phyloP scores from a whole-genome alignment of 2,888 invertebrate species.

The Empis livida region DNA sequence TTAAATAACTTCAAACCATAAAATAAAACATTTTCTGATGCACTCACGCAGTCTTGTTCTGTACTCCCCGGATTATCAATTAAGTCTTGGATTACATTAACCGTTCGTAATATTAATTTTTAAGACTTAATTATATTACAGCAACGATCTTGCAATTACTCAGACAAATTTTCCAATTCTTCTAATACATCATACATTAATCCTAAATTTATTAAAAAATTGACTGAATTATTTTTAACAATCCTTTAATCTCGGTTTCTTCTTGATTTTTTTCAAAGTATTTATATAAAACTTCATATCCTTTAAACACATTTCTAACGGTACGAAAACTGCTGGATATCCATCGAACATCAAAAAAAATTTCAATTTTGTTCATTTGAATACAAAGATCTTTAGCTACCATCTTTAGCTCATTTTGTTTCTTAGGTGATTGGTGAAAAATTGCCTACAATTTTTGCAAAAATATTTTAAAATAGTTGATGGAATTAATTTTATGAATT shows the following conservation, averaged over 20 bases:
- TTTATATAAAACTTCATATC: not conserved
- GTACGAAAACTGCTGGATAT: not conserved
- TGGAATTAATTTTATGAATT: not conserved
- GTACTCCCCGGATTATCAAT: not conserved
- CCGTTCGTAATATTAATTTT: not conserved
- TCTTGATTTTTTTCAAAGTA: not conserved
- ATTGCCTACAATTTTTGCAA: not conserved
- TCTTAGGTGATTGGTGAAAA: not conserved
- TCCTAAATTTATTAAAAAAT: not conserved
- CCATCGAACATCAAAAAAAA: not conserved
- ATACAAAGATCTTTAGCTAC: not conserved
- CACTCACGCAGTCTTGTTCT: not conserved
- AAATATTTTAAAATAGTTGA: not conserved
- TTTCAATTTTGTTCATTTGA: not conserved
- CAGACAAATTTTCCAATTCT: not conserved
- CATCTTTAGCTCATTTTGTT: not conserved
- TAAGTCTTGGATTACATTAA: not conserved
- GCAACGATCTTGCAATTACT: not conserved
- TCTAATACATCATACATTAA: not conserved
- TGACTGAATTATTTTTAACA: not conserved
- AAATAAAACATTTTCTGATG: not conserved
- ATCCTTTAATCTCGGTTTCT: not conserved
- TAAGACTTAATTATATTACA: not conserved
- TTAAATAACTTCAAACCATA: not conserved
- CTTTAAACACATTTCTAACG: not conserved